Evolutionary conservation across 2,888 invertebrate species (phyloP), one percentile per base, ranked within the genome.

Genomic region (Imbricaverruca yamaguchii): DNA sequence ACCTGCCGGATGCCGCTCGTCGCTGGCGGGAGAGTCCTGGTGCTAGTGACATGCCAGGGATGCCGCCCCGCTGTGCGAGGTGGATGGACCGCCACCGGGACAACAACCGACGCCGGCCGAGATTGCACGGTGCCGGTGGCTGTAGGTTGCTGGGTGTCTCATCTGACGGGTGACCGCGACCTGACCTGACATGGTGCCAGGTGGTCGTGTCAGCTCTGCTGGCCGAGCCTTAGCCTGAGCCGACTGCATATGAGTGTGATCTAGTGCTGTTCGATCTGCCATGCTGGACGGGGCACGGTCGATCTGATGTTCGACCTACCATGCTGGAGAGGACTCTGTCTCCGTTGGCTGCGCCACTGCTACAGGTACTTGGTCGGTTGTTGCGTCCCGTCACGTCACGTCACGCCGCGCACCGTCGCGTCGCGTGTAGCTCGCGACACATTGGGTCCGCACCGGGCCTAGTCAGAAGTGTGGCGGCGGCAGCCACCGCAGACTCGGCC

Each of bases 11-110:
- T 57, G 78, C 1, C 78, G 23, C 4, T 78, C 78, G 12, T 78
- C 78, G 12, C 8, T 78, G 23, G 78, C 78, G 7, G 78, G 78
- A 9, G 78, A 78, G 57, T 78, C 78, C n/a, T 78, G 78, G 78
- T 78, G 78, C 78, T 78, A 57, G 57, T 57, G 25, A n/a, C 23
- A 15, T 11, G 23, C 18, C 57, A 11, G 57, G 59, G 59, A 15
- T 11, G 59, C 11, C 59, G 59, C 59, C 39, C 39, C 39, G 39
- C 39, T 39, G 39, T 39, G 39, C 39, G 39, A 39, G 39, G 39
- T 39, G 39, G 39, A 39, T 4, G 39, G 39, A 39, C 39, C 39
- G 39, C 39, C 39, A 4, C 39, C 39, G 39, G 4, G 61, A 7
- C 7, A 3, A 13, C 18, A 18, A 13, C 61, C 61, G 61, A 18